These are phyloP conservation scores for Spialia ferax DNA, from an alignment of 2,888 invertebrate genomes.

Conservation along the genomic window DNA sequence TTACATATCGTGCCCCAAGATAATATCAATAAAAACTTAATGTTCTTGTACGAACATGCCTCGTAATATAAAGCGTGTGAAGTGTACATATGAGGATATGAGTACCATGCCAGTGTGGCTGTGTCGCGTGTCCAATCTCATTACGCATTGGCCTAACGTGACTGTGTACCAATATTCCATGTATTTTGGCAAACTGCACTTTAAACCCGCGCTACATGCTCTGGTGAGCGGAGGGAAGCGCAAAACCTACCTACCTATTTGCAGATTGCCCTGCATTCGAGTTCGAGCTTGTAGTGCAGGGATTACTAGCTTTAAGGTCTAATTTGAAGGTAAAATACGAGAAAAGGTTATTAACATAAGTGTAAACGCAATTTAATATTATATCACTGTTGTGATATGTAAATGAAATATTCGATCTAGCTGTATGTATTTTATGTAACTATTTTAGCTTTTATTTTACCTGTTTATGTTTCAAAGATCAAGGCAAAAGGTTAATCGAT, in stretches of 20 bases:
- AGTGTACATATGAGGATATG: neutral
- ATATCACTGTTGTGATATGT: too few relatives aligned
- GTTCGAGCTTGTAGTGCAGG: too few relatives aligned
- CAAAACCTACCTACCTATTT: too few relatives aligned
- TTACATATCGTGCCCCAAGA: constrained; percentile 1
- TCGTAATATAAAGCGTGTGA: neutral
- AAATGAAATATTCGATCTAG: neutral
- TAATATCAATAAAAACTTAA: neutral
- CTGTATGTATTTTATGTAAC: neutral
- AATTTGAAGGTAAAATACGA: too few relatives aligned
- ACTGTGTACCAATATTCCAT: neutral
- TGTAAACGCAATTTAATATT: too few relatives aligned
- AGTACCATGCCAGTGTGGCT: neutral
- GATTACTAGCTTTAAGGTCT: too few relatives aligned
- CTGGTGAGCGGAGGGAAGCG: too few relatives aligned
- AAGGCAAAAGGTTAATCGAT: neutral
- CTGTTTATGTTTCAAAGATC: neutral
- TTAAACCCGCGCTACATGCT: too few relatives aligned
- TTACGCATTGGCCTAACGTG: constrained; percentile 13
- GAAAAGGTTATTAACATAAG: too few relatives aligned
- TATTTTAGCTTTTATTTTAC: too few relatives aligned
- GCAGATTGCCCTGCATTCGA: too few relatives aligned
- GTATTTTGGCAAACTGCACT: too few relatives aligned
- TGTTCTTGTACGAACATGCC: neutral
- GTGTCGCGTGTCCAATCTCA: constrained; percentile 22